Evolutionary conservation across 2,888 invertebrate genomes (phyloP).

Genomic region (Apomyelois bistriatella): DNA sequence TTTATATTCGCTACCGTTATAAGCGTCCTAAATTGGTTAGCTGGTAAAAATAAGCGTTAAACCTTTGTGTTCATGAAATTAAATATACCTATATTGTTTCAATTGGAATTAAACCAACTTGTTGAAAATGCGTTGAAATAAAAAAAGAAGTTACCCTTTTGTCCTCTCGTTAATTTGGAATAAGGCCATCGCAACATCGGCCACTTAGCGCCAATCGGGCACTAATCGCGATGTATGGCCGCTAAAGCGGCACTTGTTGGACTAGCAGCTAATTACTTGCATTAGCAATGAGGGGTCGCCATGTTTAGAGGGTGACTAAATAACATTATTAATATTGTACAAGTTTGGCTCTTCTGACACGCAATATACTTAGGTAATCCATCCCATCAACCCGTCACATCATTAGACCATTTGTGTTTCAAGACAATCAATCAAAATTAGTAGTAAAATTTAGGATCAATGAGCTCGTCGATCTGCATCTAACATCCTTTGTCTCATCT

Average conservation of each 20-base stretch:
- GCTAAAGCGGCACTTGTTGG: slow-evolving; percentile 50
- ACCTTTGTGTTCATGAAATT: too few relatives aligned
- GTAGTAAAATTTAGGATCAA: too few relatives aligned
- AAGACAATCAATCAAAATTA: too few relatives aligned
- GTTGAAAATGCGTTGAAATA: neutral
- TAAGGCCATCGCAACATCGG: slow-evolving; percentile 24
- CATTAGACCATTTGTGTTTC: neutral
- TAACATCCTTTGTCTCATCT: too few relatives aligned
- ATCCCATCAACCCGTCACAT: too few relatives aligned
- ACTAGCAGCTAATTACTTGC: slow-evolving; percentile 66
- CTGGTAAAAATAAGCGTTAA: too few relatives aligned
- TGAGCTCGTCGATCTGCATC: too few relatives aligned
- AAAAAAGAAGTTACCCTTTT: neutral
- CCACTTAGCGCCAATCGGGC: slow-evolving; percentile 67
- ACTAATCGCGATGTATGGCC: slow-evolving; percentile 68
- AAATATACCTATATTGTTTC: too few relatives aligned
- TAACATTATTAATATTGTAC: slow-evolving; percentile 49
- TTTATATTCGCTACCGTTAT: too few relatives aligned
- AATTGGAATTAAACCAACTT: neutral
- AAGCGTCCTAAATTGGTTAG: too few relatives aligned
- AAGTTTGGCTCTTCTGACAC: slow-evolving; percentile 35
- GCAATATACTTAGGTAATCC: slow-evolving; percentile 18
- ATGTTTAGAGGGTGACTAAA: slow-evolving; percentile 16
- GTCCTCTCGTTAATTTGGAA: neutral
- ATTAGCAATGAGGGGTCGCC: slow-evolving; percentile 63